Percentiles rank a stretch among this genome's conserved stretches.
Conservation (phyloP, 2,888 invertebrate species). For the Xestia sexstrigata region DNA sequence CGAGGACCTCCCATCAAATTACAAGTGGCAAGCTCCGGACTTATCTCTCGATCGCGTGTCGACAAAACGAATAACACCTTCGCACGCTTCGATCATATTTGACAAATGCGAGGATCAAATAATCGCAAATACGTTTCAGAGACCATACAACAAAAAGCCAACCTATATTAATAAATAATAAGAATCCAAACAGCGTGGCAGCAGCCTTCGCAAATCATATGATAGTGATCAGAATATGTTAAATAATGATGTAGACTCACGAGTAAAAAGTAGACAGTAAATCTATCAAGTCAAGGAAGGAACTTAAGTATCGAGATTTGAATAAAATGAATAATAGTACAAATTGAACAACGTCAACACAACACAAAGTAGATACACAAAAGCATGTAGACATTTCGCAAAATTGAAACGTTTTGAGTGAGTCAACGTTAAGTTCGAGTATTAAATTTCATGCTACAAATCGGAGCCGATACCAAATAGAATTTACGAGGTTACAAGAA, state of each 20-base stretch:
- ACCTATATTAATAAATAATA: constrained; percentile 69
- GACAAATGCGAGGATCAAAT: constrained; percentile 84
- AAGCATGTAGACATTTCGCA: constrained; percentile 76
- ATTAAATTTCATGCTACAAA: constrained; percentile 84
- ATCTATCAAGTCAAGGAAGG: constrained; percentile 73
- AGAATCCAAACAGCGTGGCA: constrained; percentile 68
- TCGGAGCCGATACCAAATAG: constrained; percentile 77
- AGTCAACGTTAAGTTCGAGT: constrained; percentile 81
- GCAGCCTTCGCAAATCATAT: constrained; percentile 65
- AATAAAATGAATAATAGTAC: constrained; percentile 57
- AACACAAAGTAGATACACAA: constrained; percentile 60
- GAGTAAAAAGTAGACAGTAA: constrained; percentile 72
- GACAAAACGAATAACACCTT: constrained; percentile 86
- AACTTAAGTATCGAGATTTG: constrained; percentile 67
- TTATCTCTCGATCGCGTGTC: constrained; percentile 85
- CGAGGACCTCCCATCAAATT: constrained; percentile 84
- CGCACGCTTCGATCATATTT: constrained; percentile 83
- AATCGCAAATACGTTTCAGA: constrained; percentile 76
- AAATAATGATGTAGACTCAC: constrained; percentile 76
- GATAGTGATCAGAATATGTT: constrained; percentile 77
- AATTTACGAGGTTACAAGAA: constrained; percentile 84
- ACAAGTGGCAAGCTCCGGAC: constrained; percentile 82
- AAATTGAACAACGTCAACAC: constrained; percentile 55
- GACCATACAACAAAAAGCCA: constrained; percentile 64
- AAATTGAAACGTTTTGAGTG: constrained; percentile 80